Evolutionary conservation across 1,140 invertebrate species (phyloP).

Genomic region (Pseudomyrmex flavicornis): DNA sequence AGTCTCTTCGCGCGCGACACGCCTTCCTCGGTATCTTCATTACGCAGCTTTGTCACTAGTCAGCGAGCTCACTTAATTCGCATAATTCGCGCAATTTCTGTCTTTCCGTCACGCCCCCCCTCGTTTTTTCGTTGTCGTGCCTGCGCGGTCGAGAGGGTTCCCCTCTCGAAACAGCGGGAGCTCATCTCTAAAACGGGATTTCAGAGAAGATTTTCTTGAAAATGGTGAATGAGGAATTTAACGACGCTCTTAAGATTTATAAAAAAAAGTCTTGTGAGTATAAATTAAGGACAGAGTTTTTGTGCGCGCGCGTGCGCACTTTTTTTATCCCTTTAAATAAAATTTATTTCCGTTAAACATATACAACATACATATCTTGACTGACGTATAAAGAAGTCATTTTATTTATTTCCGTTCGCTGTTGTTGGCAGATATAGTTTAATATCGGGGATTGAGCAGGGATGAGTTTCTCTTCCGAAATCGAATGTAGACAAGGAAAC

Average conservation of each 20-base stretch:
- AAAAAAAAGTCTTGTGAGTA: not conserved
- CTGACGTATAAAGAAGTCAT: not conserved
- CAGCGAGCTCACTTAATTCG: constrained; percentile 64
- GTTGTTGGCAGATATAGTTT: not conserved
- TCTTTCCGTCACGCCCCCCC: constrained; percentile 41
- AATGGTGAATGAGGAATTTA: constrained; percentile 22
- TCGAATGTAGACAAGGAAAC: constrained; percentile 30
- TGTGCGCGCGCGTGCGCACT: not conserved
- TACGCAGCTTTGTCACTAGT: constrained; percentile 67
- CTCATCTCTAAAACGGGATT: constrained; percentile 13
- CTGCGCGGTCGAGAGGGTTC: constrained; percentile 29
- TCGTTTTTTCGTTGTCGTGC: constrained; percentile 47
- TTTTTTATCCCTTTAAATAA: not conserved
- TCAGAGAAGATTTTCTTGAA: constrained; percentile 37
- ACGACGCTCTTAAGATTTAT: not conserved
- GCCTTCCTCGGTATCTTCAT: constrained; percentile 66
- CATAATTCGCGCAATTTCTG: constrained; percentile 64
- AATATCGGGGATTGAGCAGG: not conserved
- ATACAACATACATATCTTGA: not conserved
- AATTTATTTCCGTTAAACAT: not conserved
- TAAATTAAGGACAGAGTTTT: constrained; percentile 2
- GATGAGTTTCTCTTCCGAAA: not conserved
- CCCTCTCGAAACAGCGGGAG: constrained; percentile 40
- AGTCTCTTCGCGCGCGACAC: constrained; percentile 25
- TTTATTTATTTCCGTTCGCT: not conserved